phyloP scores from a whole-genome alignment of 2,888 invertebrate species.

The Pomacea canaliculata region DNA sequence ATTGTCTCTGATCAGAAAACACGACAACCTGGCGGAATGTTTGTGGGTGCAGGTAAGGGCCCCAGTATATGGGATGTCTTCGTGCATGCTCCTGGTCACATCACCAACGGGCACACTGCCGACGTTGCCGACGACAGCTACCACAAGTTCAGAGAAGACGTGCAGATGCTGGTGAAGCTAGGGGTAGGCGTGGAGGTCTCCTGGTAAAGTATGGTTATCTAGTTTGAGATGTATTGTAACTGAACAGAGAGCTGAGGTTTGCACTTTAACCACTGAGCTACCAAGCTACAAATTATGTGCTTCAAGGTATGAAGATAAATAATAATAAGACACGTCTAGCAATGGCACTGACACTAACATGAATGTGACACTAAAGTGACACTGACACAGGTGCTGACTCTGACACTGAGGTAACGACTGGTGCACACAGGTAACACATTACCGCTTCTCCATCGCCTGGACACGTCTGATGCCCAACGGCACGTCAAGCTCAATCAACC shows the following conservation, averaged over 20 bases:
- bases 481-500: slow-evolving; percentile 73
- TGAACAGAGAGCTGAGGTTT: too few species aligned
- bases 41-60: slow-evolving; percentile 44
- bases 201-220: neutral
- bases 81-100: slow-evolving; percentile 73
- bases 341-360: too few species aligned
- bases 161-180: slow-evolving; percentile 73
- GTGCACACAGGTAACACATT: slow-evolving; percentile 38
- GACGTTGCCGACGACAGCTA: slow-evolving; percentile 79
- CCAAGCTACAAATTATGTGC: too few species aligned
- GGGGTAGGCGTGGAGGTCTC: slow-evolving; percentile 63
- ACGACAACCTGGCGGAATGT: too few species aligned
- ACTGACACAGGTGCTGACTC: too few species aligned
- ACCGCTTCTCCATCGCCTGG: slow-evolving; percentile 77
- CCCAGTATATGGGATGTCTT: slow-evolving; percentile 75
- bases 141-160: slow-evolving; percentile 76
- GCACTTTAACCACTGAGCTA: too few species aligned
- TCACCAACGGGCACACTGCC: slow-evolving; percentile 74
- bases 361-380: too few species aligned
- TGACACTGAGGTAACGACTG: too few species aligned
- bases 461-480: slow-evolving; percentile 80
- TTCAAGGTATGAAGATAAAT: too few species aligned
- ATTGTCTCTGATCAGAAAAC: too few species aligned
- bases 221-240: too few species aligned
- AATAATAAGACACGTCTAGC: too few species aligned